Evolutionary conservation across 2,888 invertebrate species (phyloP).

Genomic region (Autographa gamma): DNA sequence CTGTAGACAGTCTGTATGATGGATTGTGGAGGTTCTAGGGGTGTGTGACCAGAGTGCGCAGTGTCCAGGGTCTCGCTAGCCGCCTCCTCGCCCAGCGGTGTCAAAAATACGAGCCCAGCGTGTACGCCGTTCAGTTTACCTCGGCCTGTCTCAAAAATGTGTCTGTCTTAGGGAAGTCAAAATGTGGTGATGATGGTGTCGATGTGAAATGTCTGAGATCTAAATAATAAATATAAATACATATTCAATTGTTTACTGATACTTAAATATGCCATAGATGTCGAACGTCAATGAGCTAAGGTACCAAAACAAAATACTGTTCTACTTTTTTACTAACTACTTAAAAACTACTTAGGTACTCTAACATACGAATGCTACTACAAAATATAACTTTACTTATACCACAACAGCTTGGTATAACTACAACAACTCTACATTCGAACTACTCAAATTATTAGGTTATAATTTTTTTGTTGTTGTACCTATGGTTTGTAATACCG

Average conservation of each 20-base stretch:
- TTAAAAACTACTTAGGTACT: conserved; percentile 15
- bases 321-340: conserved; percentile 15
- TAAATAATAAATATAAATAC: neutral
- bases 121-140: conserved; percentile 84
- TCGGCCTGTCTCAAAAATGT: conserved; percentile 85
- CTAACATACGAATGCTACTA: conserved; percentile 3
- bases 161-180: conserved; percentile 53
- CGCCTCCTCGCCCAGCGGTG: conserved; percentile 77
- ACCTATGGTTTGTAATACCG: conserved; percentile 52
- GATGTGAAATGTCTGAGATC: conserved; percentile 20
- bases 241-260: neutral
- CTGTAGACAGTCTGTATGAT: conserved; percentile 81
- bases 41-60: conserved; percentile 72
- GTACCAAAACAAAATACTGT: neutral
- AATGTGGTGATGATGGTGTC: conserved; percentile 22
- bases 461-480: conserved; percentile 16
- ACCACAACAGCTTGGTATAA: neutral
- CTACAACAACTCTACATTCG: conserved; percentile 20
- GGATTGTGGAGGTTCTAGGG: conserved; percentile 80
- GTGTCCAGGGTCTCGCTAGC: conserved; percentile 71
- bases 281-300: conserved; percentile 14
- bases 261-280: neutral
- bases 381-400: neutral
- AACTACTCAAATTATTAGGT: conserved; percentile 19
- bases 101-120: conserved; percentile 83